Percentiles rank a stretch among this genome's conserved stretches.
phyloP scores from a whole-genome alignment of 2,797 vertebrate genomes.

The Urocyon cinereoargenteus region DNA sequence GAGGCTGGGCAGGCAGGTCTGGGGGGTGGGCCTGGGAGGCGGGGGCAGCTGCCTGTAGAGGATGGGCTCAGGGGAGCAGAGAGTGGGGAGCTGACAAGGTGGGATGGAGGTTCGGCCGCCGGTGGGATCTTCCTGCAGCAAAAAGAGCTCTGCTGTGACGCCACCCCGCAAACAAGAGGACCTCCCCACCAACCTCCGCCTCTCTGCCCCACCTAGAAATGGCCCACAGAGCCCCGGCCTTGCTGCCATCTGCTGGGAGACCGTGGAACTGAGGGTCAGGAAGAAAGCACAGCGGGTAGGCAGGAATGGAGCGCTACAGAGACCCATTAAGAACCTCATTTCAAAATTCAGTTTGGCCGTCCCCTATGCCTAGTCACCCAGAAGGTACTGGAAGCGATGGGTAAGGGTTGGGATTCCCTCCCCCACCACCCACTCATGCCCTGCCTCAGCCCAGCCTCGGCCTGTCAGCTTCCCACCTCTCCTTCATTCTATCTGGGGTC shows the following conservation, averaged over 20 bases:
- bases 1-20: constrained; percentile 84
- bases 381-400: not conserved
- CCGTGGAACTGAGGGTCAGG: constrained; percentile 16
- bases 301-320: not conserved
- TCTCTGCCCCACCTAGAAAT: constrained; percentile 49
- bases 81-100: constrained; percentile 83
- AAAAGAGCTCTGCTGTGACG: constrained; percentile 54
- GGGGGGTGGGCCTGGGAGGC: constrained; percentile 88
- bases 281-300: not conserved
- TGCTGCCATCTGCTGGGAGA: constrained; percentile 84
- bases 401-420: not conserved
- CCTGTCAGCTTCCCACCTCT: not conserved
- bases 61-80: constrained; percentile 86
- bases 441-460: not conserved
- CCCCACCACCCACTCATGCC: not conserved
- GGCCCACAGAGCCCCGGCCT: not conserved
- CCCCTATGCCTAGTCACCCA: not conserved
- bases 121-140: constrained; percentile 95
- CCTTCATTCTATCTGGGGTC: not conserved
- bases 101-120: constrained; percentile 88
- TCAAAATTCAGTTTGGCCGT: not conserved
- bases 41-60: constrained; percentile 85
- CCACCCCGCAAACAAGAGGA: not conserved
- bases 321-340: not conserved
- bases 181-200: not conserved